Evolutionary conservation across 2,797 vertebrate genomes (phyloP).

Genomic region (Danio tinwini): DNA sequence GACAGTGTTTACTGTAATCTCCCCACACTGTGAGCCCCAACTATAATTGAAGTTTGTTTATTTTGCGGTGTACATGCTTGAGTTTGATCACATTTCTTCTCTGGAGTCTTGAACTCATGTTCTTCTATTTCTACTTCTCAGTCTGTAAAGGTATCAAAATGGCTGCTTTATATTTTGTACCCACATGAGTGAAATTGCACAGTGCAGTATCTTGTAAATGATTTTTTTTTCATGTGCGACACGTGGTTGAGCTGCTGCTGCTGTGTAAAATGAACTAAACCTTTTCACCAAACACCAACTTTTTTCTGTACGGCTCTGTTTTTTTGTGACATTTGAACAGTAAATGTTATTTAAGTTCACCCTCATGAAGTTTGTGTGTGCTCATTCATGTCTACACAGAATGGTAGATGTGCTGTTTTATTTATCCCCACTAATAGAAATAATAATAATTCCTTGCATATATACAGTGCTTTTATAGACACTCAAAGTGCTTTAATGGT

Average conservation of each 20-base stretch:
- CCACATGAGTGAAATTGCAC: conserved; percentile 60
- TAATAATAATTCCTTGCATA: no score
- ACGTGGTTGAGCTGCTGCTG: conserved; percentile 68
- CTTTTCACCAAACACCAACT: conserved; percentile 31
- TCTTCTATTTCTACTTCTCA: conserved; percentile 65
- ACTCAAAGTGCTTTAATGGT: no score
- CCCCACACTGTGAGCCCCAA: conserved; percentile 26
- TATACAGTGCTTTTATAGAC: no score
- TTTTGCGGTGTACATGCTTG: conserved; percentile 82
- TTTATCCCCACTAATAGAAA: no score
- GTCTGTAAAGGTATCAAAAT: conserved; percentile 68
- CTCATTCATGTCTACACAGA: no score
- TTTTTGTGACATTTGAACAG: conserved; percentile 73
- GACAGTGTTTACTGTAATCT: conserved; percentile 67
- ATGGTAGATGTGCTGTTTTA: no score
- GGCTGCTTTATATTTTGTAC: conserved; percentile 64
- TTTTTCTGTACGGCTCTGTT: conserved; percentile 71
- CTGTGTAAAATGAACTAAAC: conserved; percentile 59
- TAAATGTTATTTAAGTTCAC: conserved; percentile 84
- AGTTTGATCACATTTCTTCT: conserved; percentile 62
- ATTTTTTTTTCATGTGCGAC: conserved; percentile 70
- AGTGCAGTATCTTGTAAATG: conserved; percentile 62
- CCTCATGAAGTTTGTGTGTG: conserved; percentile 50
- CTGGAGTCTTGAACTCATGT: conserved; percentile 64
- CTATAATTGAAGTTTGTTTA: conserved; percentile 63